Percentiles rank a stretch among this genome's conserved stretches.
These are phyloP conservation scores for Callinectes sapidus DNA, from an alignment of 2,888 invertebrate species.

Conservation along the genomic window DNA sequence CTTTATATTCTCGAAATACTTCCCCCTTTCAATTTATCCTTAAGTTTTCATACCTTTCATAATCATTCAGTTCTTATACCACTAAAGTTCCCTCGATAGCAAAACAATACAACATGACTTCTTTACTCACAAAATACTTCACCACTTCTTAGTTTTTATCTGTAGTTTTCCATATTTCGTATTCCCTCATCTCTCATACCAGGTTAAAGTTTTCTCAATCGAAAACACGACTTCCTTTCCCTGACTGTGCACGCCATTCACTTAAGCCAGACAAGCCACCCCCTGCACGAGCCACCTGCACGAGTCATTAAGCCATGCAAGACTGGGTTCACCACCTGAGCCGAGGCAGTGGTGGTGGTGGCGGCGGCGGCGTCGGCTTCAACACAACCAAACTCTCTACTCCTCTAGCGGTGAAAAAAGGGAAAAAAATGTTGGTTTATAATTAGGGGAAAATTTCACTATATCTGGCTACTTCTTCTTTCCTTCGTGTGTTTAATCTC, in stretches of 20 bases:
- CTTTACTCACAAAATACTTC: no score
- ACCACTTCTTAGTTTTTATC: no score
- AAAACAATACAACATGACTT: no score
- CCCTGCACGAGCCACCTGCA: background rate
- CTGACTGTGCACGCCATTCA: background rate
- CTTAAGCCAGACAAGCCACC: background rate
- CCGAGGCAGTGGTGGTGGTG: conserved; percentile 22
- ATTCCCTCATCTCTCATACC: no score
- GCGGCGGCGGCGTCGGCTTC: background rate
- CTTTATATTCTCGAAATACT: no score
- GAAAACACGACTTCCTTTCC: no score
- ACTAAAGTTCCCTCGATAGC: no score
- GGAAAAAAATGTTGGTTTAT: background rate
- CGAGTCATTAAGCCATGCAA: background rate
- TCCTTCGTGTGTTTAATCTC: background rate
- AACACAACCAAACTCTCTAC: conserved; percentile 13
- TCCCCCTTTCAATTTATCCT: no score
- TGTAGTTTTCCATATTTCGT: no score
- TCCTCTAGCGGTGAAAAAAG: conserved; percentile 27
- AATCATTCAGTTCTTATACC: no score
- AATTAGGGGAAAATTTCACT: background rate
- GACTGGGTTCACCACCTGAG: conserved; percentile 19
- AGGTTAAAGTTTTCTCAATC: no score
- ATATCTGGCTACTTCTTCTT: background rate
- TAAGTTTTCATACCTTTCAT: no score